Percentiles rank a stretch among this genome's conserved stretches.
These are phyloP conservation scores for Synodontis membranacea DNA, from an alignment of 2,113 vertebrate genomes.

Conservation along the genomic window DNA sequence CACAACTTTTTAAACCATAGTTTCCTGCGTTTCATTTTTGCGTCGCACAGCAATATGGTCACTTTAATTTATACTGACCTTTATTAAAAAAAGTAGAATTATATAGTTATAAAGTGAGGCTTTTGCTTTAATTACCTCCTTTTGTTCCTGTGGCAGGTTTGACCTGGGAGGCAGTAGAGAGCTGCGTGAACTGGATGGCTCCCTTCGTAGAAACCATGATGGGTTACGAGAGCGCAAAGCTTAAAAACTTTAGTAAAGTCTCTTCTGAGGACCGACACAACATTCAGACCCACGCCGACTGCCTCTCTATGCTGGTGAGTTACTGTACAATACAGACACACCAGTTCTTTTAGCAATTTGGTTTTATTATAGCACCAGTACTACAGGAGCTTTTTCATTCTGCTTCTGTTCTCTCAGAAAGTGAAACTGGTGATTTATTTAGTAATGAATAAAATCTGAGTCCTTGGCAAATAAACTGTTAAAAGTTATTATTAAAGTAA, in stretches of 20 bases:
- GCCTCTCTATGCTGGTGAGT: conserved; percentile 85
- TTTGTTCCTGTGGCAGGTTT: conserved; percentile 69
- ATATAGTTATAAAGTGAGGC: too few relatives aligned
- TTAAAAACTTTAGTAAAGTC: conserved; percentile 78
- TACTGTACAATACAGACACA: background rate
- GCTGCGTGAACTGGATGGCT: conserved; percentile 84
- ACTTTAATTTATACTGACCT: background rate
- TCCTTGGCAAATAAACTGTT: background rate
- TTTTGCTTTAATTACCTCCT: background rate
- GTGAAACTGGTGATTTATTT: background rate
- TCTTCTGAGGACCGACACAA: conserved; percentile 81
- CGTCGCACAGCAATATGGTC: background rate
- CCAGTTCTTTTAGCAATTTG: background rate
- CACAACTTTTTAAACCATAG: background rate
- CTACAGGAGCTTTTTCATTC: background rate
- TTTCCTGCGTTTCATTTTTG: background rate
- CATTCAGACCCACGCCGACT: conserved; percentile 86
- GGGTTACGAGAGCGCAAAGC: conserved; percentile 63
- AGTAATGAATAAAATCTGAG: background rate
- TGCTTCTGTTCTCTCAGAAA: background rate
- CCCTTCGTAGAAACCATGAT: conserved; percentile 75
- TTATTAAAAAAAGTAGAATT: background rate
- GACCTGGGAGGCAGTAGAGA: conserved; percentile 76
- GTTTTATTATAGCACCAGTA: background rate
- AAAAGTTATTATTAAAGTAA: too few relatives aligned